Evolutionary conservation across 1,140 invertebrate genomes (phyloP).

Genomic region (Pteromalus puparum): DNA sequence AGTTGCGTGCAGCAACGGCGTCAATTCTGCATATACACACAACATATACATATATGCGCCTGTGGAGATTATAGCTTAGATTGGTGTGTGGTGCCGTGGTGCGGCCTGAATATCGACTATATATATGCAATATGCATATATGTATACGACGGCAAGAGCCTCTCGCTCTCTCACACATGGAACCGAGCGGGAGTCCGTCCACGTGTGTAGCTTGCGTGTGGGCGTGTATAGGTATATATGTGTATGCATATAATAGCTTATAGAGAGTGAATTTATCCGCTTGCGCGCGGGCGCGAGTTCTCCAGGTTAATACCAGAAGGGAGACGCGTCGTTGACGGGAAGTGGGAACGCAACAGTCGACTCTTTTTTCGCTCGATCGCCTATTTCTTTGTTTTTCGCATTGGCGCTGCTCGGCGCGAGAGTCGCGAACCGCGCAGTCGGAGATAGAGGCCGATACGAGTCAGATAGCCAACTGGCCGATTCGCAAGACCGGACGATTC

Average conservation of each 20-base stretch:
- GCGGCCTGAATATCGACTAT: too few species aligned
- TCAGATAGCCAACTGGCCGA: not conserved
- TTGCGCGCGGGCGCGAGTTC: not conserved
- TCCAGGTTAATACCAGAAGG: constrained; percentile 17
- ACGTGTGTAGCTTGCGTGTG: constrained; percentile 4
- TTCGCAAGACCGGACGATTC: not conserved
- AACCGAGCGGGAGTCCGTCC: not conserved
- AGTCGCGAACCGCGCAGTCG: constrained; percentile 4
- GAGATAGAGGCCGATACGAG: constrained; percentile 2
- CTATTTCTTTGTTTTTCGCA: constrained; percentile 32
- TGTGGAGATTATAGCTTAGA: not conserved
- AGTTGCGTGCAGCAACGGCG: not conserved
- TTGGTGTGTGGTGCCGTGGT: too few species aligned
- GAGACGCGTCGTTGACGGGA: constrained; percentile 23
- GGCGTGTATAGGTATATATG: not conserved
- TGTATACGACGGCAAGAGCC: not conserved
- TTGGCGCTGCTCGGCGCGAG: constrained; percentile 12
- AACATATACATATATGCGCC: not conserved
- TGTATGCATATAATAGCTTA: constrained; percentile 7
- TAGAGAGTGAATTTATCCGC: not conserved
- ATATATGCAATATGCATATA: too few species aligned
- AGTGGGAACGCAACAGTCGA: constrained; percentile 38
- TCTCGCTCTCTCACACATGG: not conserved
- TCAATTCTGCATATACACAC: not conserved
- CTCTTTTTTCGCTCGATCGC: constrained; percentile 19